Conservation (phyloP, 2,113 vertebrate species). For the Lepisosteus osseus region DNA sequence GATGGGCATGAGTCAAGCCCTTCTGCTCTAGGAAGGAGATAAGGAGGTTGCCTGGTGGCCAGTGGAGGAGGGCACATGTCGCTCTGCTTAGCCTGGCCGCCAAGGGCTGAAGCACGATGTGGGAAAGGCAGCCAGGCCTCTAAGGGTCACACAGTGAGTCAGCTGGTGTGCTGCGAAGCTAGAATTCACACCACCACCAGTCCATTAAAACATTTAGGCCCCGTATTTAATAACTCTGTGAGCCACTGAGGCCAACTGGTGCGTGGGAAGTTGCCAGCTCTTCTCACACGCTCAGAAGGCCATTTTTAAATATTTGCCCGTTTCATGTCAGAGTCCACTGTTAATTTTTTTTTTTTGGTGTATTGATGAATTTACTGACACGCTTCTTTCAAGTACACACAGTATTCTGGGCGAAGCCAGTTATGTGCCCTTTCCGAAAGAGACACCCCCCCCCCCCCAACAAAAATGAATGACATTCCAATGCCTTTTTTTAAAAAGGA, state of each 20-base stretch:
- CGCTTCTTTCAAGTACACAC: not conserved
- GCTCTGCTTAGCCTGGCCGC: conserved; percentile 23
- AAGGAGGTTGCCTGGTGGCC: conserved; percentile 33
- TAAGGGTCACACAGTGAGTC: conserved; percentile 65
- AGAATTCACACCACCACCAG: not conserved
- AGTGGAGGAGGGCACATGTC: not conserved
- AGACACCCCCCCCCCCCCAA: no score
- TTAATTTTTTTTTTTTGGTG: not conserved
- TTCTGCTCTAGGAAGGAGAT: conserved; percentile 60
- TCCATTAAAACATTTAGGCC: conserved; percentile 56
- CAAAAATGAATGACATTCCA: no score
- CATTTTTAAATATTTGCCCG: conserved; percentile 26
- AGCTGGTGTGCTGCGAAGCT: conserved; percentile 18
- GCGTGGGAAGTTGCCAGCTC: conserved; percentile 63
- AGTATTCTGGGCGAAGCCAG: not conserved
- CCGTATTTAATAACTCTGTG: conserved; percentile 70
- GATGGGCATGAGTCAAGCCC: conserved; percentile 74
- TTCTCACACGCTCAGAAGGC: conserved; percentile 52
- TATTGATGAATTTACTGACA: not conserved
- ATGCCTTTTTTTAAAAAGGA: no score
- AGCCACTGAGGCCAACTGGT: conserved; percentile 73
- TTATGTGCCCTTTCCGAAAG: not conserved
- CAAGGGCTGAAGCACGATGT: conserved; percentile 38
- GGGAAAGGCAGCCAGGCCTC: conserved; percentile 63
- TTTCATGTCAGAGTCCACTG: not conserved